These are phyloP conservation scores for Podargus strigoides DNA, from an alignment of 2,797 vertebrate species.

Conservation along the genomic window DNA sequence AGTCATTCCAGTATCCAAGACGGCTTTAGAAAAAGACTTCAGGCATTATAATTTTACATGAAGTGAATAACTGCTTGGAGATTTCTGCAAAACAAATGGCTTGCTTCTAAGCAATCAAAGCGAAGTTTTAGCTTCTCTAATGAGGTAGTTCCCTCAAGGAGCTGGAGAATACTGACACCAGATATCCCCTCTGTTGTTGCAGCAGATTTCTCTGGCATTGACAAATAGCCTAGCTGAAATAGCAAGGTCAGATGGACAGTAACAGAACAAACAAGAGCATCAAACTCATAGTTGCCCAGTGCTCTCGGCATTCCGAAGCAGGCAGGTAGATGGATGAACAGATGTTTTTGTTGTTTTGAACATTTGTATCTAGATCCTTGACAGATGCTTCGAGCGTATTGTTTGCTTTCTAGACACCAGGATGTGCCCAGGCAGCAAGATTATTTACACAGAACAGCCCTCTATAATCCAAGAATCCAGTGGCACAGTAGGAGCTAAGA, in stretches of 20 bases:
- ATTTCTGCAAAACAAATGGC: constrained; percentile 15
- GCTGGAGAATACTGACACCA: constrained; percentile 21
- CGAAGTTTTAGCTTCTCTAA: background rate
- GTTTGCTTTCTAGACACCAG: constrained; percentile 19
- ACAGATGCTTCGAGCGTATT: background rate
- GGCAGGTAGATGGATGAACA: background rate
- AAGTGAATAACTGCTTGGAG: constrained; percentile 27
- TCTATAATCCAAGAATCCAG: background rate
- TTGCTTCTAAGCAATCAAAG: constrained; percentile 32
- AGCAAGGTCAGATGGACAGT: constrained; percentile 43
- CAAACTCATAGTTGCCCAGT: background rate
- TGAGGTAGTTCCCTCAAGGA: constrained; percentile 30
- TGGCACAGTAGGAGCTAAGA: background rate
- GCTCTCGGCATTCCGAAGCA: background rate
- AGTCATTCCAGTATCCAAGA: background rate
- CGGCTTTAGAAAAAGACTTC: background rate
- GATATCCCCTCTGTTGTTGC: constrained; percentile 38
- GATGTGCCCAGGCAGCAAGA: background rate
- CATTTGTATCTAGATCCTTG: background rate
- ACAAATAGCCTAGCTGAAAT: constrained; percentile 17
- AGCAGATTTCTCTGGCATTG: constrained; percentile 27
- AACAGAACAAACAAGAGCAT: constrained; percentile 20
- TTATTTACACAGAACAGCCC: background rate
- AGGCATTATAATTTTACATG: constrained; percentile 37
- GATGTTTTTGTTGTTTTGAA: background rate